phyloP scores from a whole-genome alignment of 2,113 vertebrate species.

The Macquaria australasica region DNA sequence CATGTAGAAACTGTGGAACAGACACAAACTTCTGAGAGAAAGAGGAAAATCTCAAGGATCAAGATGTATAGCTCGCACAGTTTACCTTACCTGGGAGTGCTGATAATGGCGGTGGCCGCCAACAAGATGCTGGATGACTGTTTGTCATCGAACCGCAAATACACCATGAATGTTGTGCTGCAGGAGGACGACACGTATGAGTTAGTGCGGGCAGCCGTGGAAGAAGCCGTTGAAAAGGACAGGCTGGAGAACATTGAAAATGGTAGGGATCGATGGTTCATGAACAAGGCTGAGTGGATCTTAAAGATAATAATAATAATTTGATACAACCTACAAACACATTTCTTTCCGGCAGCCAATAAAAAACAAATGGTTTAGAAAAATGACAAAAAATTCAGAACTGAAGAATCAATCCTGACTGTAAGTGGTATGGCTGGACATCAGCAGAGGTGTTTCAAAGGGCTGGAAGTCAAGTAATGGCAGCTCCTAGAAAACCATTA shows the following conservation, averaged over 20 bases:
- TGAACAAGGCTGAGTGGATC: background rate
- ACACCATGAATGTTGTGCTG: slow-evolving; percentile 89
- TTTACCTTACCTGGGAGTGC: slow-evolving; percentile 54
- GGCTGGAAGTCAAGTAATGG: background rate
- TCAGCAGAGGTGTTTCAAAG: background rate
- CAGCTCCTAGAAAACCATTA: background rate
- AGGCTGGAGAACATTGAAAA: slow-evolving; percentile 53
- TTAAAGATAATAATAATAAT: background rate
- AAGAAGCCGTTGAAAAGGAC: slow-evolving; percentile 78
- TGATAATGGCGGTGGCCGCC: slow-evolving; percentile 16
- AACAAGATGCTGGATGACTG: slow-evolving; percentile 70
- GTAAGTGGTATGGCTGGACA: background rate
- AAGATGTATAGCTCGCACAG: slow-evolving; percentile 51
- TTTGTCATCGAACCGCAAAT: background rate
- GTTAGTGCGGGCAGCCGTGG: slow-evolving; percentile 79
- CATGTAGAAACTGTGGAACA: slow-evolving; percentile 60
- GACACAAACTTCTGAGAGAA: background rate
- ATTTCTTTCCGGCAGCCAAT: background rate
- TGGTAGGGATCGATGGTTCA: slow-evolving; percentile 59
- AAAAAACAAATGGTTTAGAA: background rate
- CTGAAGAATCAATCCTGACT: background rate
- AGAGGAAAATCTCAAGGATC: slow-evolving; percentile 14
- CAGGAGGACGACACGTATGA: slow-evolving; percentile 87
- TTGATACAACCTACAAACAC: background rate
- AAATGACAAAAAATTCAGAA: background rate